Evolutionary conservation across 2,797 vertebrate species (phyloP), one percentile per base, ranked within the genome.

Genomic region (Nannoperca australis): DNA sequence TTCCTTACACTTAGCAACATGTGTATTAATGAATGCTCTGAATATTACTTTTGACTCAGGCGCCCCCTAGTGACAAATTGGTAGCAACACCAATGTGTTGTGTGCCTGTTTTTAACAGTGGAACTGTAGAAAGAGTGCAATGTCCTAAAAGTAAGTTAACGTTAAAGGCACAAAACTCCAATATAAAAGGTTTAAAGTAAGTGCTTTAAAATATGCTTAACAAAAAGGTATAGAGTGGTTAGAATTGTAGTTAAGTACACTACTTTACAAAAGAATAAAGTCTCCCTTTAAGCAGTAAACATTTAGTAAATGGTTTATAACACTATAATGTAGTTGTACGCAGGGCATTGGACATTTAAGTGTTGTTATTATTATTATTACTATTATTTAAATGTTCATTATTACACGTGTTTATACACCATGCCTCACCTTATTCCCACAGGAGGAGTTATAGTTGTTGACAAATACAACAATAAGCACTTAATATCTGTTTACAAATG

Each of bases 51-150:
- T 79, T 79, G 78, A 66, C 74, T 88, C 49, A 20, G 68, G 60
- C 18, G 73, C 88, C 90, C 85, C 62, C 93, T 91, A 73, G 82
- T 85, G 89, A 22, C 60, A 20, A 2, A 22, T 55, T 67, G 2
- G 1, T 47, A 51, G 68, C 32, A 81, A 27, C 13, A 77, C 77
- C 74, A 9, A 27, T 27, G 24, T 27, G 24, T 27, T 27, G 24
- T 27, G 36, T 45, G 20, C 7, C 12, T 36, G 18, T 2, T 62
- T 59, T 20, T 22, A 15, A 17, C n/a, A 27, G 2, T 65, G 7
- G 34, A 51, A 47, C 1, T 50, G 8, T 47, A 40, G 15, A 27
- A 24, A 3, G 4, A 15, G 9, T 32, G 2, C 3, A 38, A 10
- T 12, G 13, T 20, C 36, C 11, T 76, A 27, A 17, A 42, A 24